These are phyloP conservation scores for Chiroxiphia lanceolata DNA, from an alignment of 2,797 vertebrate genomes.

Conservation along the genomic window DNA sequence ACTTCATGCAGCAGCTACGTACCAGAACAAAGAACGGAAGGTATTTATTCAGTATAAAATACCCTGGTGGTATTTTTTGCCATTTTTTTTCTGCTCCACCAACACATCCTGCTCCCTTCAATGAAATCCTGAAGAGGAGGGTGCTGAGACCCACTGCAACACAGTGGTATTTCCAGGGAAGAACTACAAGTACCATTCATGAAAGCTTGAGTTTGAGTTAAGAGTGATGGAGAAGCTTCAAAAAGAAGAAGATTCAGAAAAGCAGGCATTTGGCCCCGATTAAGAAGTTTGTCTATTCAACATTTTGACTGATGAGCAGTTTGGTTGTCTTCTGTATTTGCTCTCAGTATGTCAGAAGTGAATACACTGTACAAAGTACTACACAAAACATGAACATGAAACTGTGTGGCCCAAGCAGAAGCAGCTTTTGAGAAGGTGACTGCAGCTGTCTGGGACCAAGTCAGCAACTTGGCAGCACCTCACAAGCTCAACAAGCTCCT, in stretches of 20 bases:
- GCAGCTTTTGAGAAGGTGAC: not conserved
- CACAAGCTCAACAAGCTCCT: not conserved
- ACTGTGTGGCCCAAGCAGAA: not conserved
- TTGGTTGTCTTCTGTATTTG: not conserved
- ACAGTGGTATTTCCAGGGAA: not conserved
- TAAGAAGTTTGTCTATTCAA: not conserved
- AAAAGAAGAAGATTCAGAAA: not conserved
- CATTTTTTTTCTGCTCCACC: not conserved
- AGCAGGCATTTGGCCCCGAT: not conserved
- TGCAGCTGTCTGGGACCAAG: not conserved
- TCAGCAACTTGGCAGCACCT: not conserved
- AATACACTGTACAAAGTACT: not conserved
- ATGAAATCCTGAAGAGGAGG: not conserved
- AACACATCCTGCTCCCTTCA: not conserved
- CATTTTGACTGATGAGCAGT: not conserved
- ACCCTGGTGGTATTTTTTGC: not conserved
- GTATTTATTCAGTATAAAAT: not conserved
- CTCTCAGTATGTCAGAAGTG: not conserved
- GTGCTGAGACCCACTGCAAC: not conserved
- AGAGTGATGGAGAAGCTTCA: not conserved
- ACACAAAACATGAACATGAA: fast-evolving
- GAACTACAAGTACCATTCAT: not conserved
- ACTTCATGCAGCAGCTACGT: not conserved
- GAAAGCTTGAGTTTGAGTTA: not conserved
- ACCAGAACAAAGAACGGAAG: not conserved